A percentile compares a stretch with the other conserved stretches of the same genome.
phyloP scores from a whole-genome alignment of 2,797 vertebrate genomes.

The Bradypodion ventrale region DNA sequence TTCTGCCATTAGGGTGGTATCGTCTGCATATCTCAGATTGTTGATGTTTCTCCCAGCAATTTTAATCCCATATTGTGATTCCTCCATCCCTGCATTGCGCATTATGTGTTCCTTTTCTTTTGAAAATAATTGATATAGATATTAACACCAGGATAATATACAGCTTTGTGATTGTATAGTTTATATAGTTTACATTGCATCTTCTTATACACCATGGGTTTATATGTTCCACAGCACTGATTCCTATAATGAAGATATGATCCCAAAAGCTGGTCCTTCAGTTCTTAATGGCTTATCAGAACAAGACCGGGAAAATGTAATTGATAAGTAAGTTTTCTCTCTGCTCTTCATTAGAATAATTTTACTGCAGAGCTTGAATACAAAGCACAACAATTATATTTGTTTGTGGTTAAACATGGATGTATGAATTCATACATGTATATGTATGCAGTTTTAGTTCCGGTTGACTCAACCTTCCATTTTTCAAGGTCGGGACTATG shows the following conservation, averaged over 20 bases:
- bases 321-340: slow-evolving; percentile 62
- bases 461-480: no score
- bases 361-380: not conserved
- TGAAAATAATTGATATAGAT: not conserved
- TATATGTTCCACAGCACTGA: slow-evolving; percentile 63
- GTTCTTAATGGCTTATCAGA: slow-evolving; percentile 58
- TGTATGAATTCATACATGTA: no score
- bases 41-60: no score
- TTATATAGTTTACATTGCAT: not conserved
- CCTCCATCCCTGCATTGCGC: no score
- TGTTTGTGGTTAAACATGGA: not conserved
- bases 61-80: no score
- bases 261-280: slow-evolving; percentile 67
- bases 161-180: not conserved
- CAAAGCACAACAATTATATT: not conserved
- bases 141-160: not conserved
- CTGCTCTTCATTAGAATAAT: not conserved
- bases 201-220: not conserved
- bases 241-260: slow-evolving; percentile 67
- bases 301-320: slow-evolving; percentile 70
- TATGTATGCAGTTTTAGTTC: no score
- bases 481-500: no score
- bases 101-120: not conserved
- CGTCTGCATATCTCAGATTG: no score
- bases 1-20: no score